Percentiles rank a stretch among this genome's conserved stretches.
Conservation (phyloP, 2,797 vertebrate genomes). For the Sebastes wilsoni region DNA sequence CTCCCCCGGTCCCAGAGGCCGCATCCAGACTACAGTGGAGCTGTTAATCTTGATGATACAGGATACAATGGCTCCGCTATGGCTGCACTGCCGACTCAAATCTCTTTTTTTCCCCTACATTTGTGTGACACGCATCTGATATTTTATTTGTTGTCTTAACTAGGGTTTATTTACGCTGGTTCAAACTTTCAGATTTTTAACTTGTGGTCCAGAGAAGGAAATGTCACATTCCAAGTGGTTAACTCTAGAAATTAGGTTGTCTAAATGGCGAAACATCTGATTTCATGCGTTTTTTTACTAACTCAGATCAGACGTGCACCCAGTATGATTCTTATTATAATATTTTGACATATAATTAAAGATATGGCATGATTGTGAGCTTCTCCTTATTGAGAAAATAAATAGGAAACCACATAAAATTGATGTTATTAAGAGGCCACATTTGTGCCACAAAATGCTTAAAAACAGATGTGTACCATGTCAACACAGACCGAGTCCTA, state of each 20-base stretch:
- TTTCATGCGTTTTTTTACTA: neutral
- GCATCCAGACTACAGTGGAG: constrained; percentile 43
- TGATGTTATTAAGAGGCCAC: constrained; percentile 41
- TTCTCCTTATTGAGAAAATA: constrained; percentile 16
- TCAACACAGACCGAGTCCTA: constrained; percentile 7
- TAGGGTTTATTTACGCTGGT: constrained; percentile 33
- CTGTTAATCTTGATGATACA: constrained; percentile 73
- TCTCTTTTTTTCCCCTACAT: constrained; percentile 20
- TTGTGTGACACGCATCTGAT: constrained; percentile 47
- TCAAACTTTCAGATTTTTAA: constrained; percentile 8
- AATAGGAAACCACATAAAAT: constrained; percentile 46
- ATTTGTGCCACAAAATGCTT: constrained; percentile 38
- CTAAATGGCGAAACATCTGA: neutral
- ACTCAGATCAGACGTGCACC: neutral
- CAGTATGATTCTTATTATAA: neutral
- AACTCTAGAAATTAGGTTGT: neutral
- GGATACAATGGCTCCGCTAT: constrained; percentile 54
- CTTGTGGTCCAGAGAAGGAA: neutral
- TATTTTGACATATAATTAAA: constrained; percentile 16
- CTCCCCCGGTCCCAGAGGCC: constrained; percentile 58
- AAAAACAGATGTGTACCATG: constrained; percentile 65
- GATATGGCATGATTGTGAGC: constrained; percentile 11
- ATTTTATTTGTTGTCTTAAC: constrained; percentile 48
- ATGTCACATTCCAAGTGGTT: neutral
- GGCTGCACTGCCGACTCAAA: constrained; percentile 51